Evolutionary conservation across 1,140 invertebrate species (phyloP).

Genomic region (Drosophila yakuba): DNA sequence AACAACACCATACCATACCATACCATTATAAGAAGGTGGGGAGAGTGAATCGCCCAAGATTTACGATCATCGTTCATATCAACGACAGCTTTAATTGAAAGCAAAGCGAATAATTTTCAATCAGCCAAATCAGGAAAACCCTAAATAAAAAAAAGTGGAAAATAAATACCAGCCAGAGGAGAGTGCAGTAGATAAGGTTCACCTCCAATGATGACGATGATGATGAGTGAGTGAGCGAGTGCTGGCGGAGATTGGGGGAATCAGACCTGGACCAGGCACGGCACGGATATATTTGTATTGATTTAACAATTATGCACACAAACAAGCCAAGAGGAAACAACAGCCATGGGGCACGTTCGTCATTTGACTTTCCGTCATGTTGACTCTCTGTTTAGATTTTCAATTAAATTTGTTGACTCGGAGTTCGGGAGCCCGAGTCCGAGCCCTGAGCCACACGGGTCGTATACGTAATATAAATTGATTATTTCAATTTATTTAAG

Average conservation of each 20-base stretch:
- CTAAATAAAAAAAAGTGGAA: slow-evolving; percentile 27
- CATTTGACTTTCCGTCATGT: slow-evolving; percentile 57
- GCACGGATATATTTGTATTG: slow-evolving; percentile 83
- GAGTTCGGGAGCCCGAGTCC: slow-evolving; percentile 22
- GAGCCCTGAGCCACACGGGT: slow-evolving; percentile 7
- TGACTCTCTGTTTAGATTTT: slow-evolving; percentile 84
- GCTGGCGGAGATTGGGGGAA: slow-evolving; percentile 2
- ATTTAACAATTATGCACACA: slow-evolving; percentile 84
- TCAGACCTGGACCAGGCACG: slow-evolving; percentile 26
- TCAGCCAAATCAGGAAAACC: slow-evolving; percentile 57
- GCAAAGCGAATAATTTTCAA: slow-evolving; percentile 76
- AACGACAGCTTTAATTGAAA: slow-evolving; percentile 79
- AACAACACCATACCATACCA: too few relatives aligned
- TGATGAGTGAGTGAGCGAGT: too few relatives aligned
- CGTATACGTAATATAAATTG: slow-evolving; percentile 82
- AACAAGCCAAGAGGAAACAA: slow-evolving; percentile 56
- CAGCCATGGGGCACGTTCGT: slow-evolving; percentile 50
- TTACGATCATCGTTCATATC: slow-evolving; percentile 64
- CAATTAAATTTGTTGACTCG: slow-evolving; percentile 83
- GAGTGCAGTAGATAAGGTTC: slow-evolving; percentile 41
- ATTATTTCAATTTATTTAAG: slow-evolving; percentile 83
- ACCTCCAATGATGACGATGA: slow-evolving; percentile 20
- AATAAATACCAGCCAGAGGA: not conserved
- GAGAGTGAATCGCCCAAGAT: slow-evolving; percentile 56
- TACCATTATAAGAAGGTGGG: slow-evolving; percentile 7